Percentiles rank a stretch among this genome's conserved stretches.
Evolutionary conservation across 92 coral and sea anemone species (phyloP).

Genomic region (Pocillopora grandis): DNA sequence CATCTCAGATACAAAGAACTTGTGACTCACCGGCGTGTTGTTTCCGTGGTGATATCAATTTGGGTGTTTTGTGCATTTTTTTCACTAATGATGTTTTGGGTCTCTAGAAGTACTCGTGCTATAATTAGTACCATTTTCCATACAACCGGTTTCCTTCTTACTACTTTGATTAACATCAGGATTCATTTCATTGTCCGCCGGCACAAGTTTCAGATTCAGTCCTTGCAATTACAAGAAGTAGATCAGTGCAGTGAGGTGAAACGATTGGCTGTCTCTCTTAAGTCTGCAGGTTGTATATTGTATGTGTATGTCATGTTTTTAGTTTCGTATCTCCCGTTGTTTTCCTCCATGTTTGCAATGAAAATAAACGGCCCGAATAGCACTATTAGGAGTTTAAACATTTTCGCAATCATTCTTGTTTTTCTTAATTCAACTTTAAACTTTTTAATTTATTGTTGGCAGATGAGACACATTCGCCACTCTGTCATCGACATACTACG

Average conservation of each 20-base stretch:
- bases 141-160: background rate
- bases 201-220: background rate
- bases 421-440: too few relatives aligned
- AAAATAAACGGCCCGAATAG: too few relatives aligned
- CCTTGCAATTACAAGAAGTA: background rate
- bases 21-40: background rate
- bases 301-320: background rate
- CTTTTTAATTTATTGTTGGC: too few relatives aligned
- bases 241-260: background rate
- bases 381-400: too few relatives aligned
- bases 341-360: too few relatives aligned
- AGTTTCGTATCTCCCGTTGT: background rate
- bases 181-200: background rate
- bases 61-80: background rate
- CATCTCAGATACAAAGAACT: conserved; percentile 5
- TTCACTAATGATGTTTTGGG: background rate
- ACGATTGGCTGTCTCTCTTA: background rate
- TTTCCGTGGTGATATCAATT: background rate
- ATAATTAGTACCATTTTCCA: background rate
- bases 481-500: too few relatives aligned
- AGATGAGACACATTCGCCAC: too few relatives aligned
- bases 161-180: background rate
- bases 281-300: background rate
- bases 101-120: background rate
- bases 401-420: too few relatives aligned